Conservation (phyloP, 2,888 invertebrate genomes). For the Hoplodrina blanda region DNA sequence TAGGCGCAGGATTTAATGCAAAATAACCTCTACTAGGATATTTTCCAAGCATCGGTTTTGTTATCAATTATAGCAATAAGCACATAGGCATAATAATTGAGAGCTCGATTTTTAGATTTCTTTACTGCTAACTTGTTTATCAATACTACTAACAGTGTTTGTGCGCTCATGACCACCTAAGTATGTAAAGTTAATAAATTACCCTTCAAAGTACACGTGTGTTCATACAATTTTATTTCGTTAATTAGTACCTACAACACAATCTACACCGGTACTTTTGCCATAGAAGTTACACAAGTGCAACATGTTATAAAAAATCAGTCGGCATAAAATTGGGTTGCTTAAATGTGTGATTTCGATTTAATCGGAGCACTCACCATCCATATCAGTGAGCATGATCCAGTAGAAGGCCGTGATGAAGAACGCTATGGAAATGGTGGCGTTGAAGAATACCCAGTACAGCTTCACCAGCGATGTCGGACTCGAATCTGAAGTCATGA, state of each 20-base stretch:
- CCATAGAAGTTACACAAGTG: constrained; percentile 26
- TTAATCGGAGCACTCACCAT: constrained; percentile 65
- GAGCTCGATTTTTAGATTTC: neutral
- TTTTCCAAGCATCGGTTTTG: too few species aligned
- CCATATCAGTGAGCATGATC: constrained; percentile 70
- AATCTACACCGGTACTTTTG: constrained; percentile 1
- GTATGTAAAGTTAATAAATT: neutral
- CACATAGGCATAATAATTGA: neutral
- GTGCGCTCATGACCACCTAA: neutral
- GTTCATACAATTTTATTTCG: neutral
- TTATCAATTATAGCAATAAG: neutral
- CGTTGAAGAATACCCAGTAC: constrained; percentile 82
- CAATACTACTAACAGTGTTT: neutral
- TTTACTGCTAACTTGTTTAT: neutral
- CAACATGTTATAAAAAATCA: constrained; percentile 17
- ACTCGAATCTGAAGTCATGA: constrained; percentile 77
- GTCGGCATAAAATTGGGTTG: constrained; percentile 9
- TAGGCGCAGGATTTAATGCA: too few species aligned
- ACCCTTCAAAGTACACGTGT: neutral
- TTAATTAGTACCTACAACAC: constrained; percentile 15
- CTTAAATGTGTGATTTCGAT: neutral
- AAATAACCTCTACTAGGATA: too few species aligned
- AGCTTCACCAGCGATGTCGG: constrained; percentile 80
- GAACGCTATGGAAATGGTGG: constrained; percentile 78
- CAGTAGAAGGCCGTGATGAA: constrained; percentile 86